These are phyloP conservation scores for Siderastrea radians DNA, from an alignment of 92 coral and sea anemone species.

Conservation along the genomic window DNA sequence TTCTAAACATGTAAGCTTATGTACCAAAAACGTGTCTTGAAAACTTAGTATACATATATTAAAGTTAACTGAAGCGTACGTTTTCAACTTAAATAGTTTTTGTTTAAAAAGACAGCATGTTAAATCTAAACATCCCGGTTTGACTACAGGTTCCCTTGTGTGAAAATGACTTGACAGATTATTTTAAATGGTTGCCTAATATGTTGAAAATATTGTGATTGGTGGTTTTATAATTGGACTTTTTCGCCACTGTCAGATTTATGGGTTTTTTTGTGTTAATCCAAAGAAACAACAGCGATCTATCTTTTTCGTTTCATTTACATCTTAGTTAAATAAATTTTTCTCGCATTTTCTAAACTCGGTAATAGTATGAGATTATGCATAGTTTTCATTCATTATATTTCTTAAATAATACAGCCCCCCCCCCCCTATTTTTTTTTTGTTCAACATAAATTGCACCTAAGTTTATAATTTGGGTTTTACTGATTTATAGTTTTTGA, in stretches of 20 bases:
- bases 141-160: not conserved
- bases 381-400: no score
- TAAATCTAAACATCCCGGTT: not conserved
- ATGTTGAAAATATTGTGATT: not conserved
- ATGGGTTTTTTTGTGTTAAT: not conserved
- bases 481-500: no score
- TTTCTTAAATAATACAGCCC: no score
- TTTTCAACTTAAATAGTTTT: not conserved
- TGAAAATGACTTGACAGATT: not conserved
- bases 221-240: not conserved
- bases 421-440: no score
- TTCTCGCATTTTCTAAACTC: no score
- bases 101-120: not conserved
- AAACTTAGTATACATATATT: not conserved
- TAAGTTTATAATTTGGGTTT: no score
- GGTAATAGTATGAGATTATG: no score
- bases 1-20: conserved; percentile 9
- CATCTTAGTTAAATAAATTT: no score
- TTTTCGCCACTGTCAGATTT: not conserved
- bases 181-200: not conserved
- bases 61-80: conserved; percentile 6
- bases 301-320: no score
- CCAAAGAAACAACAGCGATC: no score
- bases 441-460: no score
- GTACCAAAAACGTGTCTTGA: no score